Conservation (phyloP, 2,113 vertebrate genomes). For the Nannospalax galili region DNA sequence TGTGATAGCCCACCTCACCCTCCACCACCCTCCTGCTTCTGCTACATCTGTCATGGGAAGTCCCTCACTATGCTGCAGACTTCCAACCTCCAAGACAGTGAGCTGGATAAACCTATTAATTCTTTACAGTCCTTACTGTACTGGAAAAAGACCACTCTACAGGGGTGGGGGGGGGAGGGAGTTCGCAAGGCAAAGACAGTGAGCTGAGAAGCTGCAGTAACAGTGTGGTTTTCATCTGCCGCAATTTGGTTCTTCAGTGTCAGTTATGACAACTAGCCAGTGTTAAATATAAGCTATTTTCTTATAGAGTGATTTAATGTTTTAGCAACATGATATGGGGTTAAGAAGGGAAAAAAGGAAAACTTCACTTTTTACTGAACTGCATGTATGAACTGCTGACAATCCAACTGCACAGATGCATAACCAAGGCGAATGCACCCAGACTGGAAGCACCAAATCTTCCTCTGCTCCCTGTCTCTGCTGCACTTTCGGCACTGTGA, state of each 20-base stretch:
- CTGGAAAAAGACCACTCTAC: no score
- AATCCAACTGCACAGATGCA: not conserved
- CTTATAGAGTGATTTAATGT: no score
- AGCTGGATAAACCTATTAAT: not conserved
- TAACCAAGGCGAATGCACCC: not conserved
- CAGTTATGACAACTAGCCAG: not conserved
- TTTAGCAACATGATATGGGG: not conserved
- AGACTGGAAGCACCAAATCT: not conserved
- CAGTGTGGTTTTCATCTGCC: not conserved
- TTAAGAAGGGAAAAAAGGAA: not conserved
- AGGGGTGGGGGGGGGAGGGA: no score
- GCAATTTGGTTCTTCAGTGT: not conserved
- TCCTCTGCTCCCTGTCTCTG: not conserved
- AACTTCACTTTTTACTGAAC: conserved; percentile 21
- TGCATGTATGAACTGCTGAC: not conserved
- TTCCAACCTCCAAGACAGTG: not conserved
- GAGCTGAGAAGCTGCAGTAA: not conserved
- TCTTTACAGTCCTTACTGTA: no score
- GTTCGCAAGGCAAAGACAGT: not conserved
- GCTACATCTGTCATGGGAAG: not conserved
- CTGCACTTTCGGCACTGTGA: not conserved
- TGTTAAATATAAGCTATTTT: not conserved
- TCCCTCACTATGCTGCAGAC: not conserved
- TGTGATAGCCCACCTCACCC: not conserved
- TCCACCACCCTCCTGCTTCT: no score